Base-by-base conservation (phyloP, 1,140 invertebrate genomes). In the Cephus cinctus region DNA sequence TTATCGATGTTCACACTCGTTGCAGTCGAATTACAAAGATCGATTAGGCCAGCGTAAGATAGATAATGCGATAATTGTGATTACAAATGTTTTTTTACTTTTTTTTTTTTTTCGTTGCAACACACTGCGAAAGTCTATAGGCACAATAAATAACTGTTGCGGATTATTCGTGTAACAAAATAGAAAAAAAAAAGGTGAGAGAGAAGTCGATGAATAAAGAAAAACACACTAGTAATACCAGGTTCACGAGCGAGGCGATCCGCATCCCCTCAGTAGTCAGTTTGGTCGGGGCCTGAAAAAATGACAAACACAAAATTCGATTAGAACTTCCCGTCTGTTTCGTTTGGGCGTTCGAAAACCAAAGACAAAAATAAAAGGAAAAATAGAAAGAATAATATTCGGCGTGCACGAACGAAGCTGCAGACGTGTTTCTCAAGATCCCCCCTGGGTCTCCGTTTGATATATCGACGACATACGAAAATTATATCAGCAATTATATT, bases 221-320 rank as follows among this genome's bases (percentile, higher is more conserved):
- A 52, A 60, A 56, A 56, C 60, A 54, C 58, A 52, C 52, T 54
- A 61, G 47, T 38, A 60, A 59, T 43, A 47, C 41, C 54, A 52
- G 43, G 25, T 56, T 52, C 32, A 27, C 35, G 42, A 25, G 34
- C 47, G 38, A 47, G 52, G 16, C 31, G 34, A 36, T 35, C 36
- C 23, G 36, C 39, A 36, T 27, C 49, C 39, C 40, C 32, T 67
- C 55, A 71, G 41, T 69, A 71, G 51, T 71, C 68, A 30, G 65
- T 69, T 43, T 63, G 56, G 41, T 71, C 68, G 34, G 68, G 68
- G 61, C 63, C 68, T 71, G 57, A 45, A 68, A 71, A 36, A 15
- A 36, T 15, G 19, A 36, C 9, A 36, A 36, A 30, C 9, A 3
- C 11, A 30, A 30, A 9, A 2, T 11, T 11, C 12, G 11, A 30